Conservation (phyloP, 2,113 vertebrate species). For the Lasiurus borealis region DNA sequence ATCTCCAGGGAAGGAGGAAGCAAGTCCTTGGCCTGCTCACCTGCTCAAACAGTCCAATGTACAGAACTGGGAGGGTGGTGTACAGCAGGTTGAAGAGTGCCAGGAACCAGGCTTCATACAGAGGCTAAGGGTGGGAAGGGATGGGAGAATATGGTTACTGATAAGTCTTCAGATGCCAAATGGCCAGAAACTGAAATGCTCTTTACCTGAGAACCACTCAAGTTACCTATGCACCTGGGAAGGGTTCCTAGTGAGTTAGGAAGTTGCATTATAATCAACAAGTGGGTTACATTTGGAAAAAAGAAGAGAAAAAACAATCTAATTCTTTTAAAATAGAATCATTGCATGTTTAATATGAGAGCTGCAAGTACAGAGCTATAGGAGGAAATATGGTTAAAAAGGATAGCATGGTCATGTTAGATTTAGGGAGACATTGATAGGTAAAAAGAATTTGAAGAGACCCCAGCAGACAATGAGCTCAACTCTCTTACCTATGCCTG, state of each 20-base stretch:
- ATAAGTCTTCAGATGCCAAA: not conserved
- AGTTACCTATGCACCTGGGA: not conserved
- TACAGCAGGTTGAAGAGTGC: slow-evolving; percentile 92
- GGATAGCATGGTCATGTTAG: not conserved
- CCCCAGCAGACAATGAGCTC: not conserved
- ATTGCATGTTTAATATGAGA: not conserved
- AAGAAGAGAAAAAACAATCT: not conserved
- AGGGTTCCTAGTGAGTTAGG: not conserved
- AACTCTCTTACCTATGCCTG: not conserved
- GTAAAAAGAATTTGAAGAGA: not conserved
- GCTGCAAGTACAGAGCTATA: not conserved
- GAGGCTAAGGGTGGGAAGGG: slow-evolving; percentile 83
- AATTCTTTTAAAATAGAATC: not conserved
- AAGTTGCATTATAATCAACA: not conserved
- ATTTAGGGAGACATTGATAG: not conserved
- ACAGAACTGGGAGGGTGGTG: slow-evolving; percentile 88
- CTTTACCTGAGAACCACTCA: not conserved
- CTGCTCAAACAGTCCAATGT: slow-evolving; percentile 93
- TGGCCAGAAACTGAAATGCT: fast-evolving
- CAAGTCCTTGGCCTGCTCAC: slow-evolving; percentile 82
- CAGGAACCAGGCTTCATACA: slow-evolving; percentile 96
- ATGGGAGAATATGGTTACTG: not conserved
- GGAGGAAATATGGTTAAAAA: not conserved
- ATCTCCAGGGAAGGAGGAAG: not conserved
- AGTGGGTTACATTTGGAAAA: not conserved